These are phyloP conservation scores for Felis catus DNA, from an alignment of 2,113 vertebrate genomes.

Conservation along the genomic window DNA sequence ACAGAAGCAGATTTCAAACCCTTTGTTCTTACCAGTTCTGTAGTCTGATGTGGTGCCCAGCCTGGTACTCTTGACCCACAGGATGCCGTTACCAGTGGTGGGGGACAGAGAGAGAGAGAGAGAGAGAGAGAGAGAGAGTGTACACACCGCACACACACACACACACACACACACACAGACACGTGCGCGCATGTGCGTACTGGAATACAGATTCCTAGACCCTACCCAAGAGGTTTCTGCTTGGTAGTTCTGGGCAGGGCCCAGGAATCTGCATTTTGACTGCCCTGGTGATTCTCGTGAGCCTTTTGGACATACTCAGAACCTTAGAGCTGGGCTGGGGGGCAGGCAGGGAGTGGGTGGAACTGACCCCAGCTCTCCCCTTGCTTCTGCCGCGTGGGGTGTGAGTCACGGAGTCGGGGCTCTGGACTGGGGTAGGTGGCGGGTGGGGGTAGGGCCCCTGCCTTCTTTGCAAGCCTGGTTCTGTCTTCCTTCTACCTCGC, in stretches of 20 bases:
- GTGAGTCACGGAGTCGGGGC: background rate
- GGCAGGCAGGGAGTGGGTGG: background rate
- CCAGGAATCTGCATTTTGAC: background rate
- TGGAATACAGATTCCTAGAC: background rate
- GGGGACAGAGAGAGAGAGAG: too few relatives aligned
- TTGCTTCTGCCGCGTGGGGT: background rate
- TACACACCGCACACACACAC: too few relatives aligned
- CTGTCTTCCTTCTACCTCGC: background rate
- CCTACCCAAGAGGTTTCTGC: background rate
- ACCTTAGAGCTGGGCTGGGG: background rate
- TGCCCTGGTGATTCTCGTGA: background rate
- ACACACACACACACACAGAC: too few relatives aligned
- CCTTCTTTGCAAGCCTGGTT: background rate
- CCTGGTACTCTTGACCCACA: fast-evolving
- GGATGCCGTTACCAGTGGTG: too few relatives aligned
- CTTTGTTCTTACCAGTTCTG: background rate
- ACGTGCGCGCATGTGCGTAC: fast-evolving
- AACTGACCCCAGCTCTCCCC: background rate
- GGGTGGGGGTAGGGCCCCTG: background rate
- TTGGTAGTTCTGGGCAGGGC: background rate
- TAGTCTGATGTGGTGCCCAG: background rate
- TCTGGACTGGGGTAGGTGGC: background rate
- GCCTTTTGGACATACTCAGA: background rate
- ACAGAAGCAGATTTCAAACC: background rate
- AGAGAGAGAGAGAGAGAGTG: background rate